Conservation (phyloP, 2,113 vertebrate genomes). For the Tragelaphus scriptus region DNA sequence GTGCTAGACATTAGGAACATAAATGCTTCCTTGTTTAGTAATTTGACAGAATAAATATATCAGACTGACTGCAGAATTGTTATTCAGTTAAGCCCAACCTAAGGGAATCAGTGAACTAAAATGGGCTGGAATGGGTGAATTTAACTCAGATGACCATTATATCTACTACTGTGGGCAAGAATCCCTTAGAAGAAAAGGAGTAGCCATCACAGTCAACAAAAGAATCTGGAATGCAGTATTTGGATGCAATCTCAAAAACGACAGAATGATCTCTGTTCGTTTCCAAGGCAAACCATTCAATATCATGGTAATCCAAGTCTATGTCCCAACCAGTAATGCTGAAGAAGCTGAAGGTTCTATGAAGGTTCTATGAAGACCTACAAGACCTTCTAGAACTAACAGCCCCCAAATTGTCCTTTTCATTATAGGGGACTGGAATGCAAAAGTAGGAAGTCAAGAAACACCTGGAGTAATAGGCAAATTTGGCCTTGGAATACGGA, state of each 20-base stretch:
- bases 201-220: not conserved
- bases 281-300: not conserved
- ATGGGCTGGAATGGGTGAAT: not conserved
- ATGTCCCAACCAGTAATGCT: fast-evolving
- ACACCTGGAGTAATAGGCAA: not conserved
- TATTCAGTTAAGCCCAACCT: not conserved
- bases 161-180: not conserved
- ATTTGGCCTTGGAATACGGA: not conserved
- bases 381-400: not conserved
- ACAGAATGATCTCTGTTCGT: not conserved
- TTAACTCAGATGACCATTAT: not conserved
- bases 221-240: not conserved
- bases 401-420: not conserved
- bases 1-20: not conserved
- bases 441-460: not conserved
- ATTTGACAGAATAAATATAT: not conserved
- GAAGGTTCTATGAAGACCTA: fast-evolving
- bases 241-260: not conserved
- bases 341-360: not conserved
- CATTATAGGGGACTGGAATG: not conserved
- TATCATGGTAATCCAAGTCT: not conserved
- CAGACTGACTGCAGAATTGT: not conserved
- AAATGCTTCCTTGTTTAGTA: not conserved
- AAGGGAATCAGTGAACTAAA: not conserved
- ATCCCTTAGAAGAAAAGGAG: not conserved